Evolutionary conservation across 2,888 invertebrate genomes (phyloP).

Genomic region (Caenorhabditis sulstoni): DNA sequence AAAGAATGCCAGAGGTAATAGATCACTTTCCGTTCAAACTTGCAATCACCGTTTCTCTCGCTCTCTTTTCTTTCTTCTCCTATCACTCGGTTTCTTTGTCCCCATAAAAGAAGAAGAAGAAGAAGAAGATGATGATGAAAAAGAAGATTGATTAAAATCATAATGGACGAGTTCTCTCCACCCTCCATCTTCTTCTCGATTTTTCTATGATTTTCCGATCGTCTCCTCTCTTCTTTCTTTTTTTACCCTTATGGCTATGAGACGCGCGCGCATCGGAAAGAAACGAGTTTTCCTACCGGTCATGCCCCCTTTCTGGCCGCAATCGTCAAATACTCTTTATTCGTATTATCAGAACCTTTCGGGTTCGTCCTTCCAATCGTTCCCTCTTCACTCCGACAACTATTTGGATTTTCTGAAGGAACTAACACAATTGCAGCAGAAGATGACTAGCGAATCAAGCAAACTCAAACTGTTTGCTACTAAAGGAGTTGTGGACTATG

Average conservation of each 20-base stretch:
- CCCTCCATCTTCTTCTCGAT: background rate
- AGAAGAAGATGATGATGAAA: background rate
- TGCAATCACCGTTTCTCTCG: background rate
- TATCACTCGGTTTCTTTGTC: too few relatives aligned
- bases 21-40: conserved; percentile 7
- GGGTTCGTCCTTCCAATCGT: too few relatives aligned
- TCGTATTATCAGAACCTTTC: background rate
- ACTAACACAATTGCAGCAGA: background rate
- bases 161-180: conserved; percentile 1
- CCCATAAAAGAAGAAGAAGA: background rate
- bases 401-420: background rate
- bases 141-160: background rate
- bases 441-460: background rate
- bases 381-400: too few relatives aligned
- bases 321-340: background rate
- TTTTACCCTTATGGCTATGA: background rate
- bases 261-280: background rate
- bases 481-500: conserved; percentile 12
- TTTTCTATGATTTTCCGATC: background rate
- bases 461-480: background rate
- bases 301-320: background rate
- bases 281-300: conserved; percentile 26
- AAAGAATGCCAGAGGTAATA: background rate
- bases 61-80: too few relatives aligned
- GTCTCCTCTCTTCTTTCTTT: background rate